phyloP scores from a whole-genome alignment of 2,797 vertebrate genomes.

The Diceros bicornis region DNA sequence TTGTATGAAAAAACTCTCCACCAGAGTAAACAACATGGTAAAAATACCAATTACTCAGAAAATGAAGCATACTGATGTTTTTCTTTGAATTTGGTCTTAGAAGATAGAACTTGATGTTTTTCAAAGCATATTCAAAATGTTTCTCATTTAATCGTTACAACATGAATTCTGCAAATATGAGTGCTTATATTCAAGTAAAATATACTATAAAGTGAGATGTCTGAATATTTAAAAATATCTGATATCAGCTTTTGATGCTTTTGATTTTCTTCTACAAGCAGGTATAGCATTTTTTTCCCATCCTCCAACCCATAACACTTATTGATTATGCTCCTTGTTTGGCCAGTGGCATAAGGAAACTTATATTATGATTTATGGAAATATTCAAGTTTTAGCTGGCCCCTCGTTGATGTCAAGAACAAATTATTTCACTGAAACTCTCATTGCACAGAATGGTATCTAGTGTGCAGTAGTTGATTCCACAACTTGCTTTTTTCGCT shows the following conservation, averaged over 20 bases:
- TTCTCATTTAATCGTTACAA: neutral
- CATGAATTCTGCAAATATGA: neutral
- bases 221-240: neutral
- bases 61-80: neutral
- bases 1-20: neutral
- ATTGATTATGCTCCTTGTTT: neutral
- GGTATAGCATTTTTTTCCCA: neutral
- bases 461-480: neutral
- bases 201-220: neutral
- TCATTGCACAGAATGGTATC: neutral
- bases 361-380: neutral
- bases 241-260: neutral
- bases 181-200: neutral
- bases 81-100: neutral
- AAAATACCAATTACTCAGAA: conserved; percentile 12
- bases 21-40: neutral
- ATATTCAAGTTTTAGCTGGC: neutral
- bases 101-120: conserved; percentile 20
- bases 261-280: neutral
- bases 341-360: neutral
- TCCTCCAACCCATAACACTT: neutral
- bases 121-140: neutral
- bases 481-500: neutral
- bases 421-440: neutral
- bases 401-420: neutral